Evolutionary conservation across 2,888 invertebrate genomes (phyloP).

Genomic region (Drosophila parthenogenetica): DNA sequence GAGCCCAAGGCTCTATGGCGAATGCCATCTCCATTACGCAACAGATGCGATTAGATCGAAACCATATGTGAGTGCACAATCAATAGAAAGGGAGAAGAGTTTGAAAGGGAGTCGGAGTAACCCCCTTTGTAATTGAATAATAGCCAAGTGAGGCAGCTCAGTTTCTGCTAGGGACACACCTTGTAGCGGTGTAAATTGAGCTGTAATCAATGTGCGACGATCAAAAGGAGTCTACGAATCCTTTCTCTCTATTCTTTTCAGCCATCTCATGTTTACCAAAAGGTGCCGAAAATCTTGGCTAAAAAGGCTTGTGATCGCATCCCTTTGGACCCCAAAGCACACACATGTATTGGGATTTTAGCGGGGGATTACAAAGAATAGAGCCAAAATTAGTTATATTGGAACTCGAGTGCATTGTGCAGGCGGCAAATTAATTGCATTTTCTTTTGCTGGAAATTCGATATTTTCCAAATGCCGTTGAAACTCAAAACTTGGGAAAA

Average conservation of each 20-base stretch:
- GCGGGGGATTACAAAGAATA: constrained; percentile 20
- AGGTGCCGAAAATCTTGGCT: constrained; percentile 73
- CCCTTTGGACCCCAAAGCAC: constrained; percentile 57
- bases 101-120: not conserved
- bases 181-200: constrained; percentile 67
- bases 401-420: constrained; percentile 53
- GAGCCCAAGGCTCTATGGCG: constrained; percentile 11
- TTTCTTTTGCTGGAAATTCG: constrained; percentile 54
- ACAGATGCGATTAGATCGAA: constrained; percentile 63
- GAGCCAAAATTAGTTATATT: constrained; percentile 62
- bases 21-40: constrained; percentile 48
- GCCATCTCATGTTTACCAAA: constrained; percentile 76
- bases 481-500: constrained; percentile 57
- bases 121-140: constrained; percentile 62
- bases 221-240: constrained; percentile 51
- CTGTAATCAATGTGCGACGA: constrained; percentile 72
- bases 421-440: constrained; percentile 71
- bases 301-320: constrained; percentile 64
- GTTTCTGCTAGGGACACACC: constrained; percentile 56
- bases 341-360: constrained; percentile 56
- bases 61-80: constrained; percentile 50
- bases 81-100: not conserved
- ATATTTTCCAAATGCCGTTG: constrained; percentile 54
- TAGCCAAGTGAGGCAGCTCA: constrained; percentile 61
- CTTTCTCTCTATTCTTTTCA: constrained; percentile 47